Conservation (phyloP, 1,140 invertebrate genomes). For the Brachionus calyciflorus region DNA sequence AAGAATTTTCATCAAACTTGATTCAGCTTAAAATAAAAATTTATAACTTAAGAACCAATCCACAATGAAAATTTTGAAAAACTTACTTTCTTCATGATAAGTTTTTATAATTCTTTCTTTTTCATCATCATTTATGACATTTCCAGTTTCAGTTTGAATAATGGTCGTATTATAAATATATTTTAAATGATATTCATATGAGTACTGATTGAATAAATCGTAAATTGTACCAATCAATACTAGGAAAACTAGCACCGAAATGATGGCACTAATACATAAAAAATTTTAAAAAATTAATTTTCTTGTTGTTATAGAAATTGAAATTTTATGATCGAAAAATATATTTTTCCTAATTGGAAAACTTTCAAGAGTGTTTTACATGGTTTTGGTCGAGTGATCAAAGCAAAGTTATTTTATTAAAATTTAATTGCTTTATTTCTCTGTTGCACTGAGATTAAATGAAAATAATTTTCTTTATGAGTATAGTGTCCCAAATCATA, state of each 20-base stretch:
- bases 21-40: constrained; percentile 6
- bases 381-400: no score
- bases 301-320: no score
- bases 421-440: no score
- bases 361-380: no score
- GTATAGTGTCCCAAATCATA: no score
- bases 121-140: constrained; percentile 13
- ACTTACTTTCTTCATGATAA: constrained; percentile 31
- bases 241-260: neutral
- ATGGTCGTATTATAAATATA: neutral
- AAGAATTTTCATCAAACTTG: neutral
- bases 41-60: neutral
- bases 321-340: no score
- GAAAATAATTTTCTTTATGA: no score
- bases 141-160: constrained; percentile 32
- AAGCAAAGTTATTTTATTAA: no score
- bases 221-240: constrained; percentile 2
- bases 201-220: neutral
- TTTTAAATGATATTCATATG: neutral
- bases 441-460: no score
- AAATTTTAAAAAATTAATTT: neutral
- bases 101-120: constrained; percentile 32
- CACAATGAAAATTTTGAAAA: neutral
- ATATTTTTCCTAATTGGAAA: no score
- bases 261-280: neutral